phyloP scores from a whole-genome alignment of 2,797 vertebrate genomes.

The Staurois parvus region DNA sequence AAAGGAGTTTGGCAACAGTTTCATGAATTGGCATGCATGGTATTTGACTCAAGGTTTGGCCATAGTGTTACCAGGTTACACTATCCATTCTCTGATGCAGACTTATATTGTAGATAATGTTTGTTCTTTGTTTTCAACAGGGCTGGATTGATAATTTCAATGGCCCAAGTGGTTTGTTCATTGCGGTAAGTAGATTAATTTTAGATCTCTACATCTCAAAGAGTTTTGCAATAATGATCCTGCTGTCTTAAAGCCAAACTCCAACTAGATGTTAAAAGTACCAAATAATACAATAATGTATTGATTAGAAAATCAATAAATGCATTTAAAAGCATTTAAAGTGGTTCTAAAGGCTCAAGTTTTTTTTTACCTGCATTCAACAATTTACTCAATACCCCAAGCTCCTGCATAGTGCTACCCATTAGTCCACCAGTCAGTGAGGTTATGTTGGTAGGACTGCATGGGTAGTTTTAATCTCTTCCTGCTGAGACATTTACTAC shows the following conservation, averaged over 20 bases:
- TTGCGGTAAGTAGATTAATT: constrained; percentile 86
- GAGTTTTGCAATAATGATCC: no score
- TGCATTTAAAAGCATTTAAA: no score
- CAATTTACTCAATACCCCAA: no score
- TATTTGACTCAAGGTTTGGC: background rate
- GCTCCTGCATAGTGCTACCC: no score
- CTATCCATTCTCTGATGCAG: background rate
- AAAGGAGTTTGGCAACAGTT: background rate
- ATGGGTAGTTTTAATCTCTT: no score
- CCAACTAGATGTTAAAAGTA: background rate
- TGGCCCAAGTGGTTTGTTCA: constrained; percentile 96
- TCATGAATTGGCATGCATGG: no score
- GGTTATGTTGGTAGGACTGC: no score
- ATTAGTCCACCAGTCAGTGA: no score
- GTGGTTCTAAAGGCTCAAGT: no score
- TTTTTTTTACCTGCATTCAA: no score
- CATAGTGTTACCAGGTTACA: background rate
- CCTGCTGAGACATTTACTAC: no score
- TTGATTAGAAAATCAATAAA: background rate
- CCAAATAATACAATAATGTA: background rate
- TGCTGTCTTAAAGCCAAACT: background rate
- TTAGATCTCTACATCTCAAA: background rate
- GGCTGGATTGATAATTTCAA: constrained; percentile 99
- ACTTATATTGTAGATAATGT: background rate
- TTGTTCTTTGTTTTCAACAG: constrained; percentile 72